A percentile compares a stretch with the other conserved stretches of the same genome.
Conservation (phyloP, 2,797 vertebrate genomes). For the Hippopotamyrus pictus region DNA sequence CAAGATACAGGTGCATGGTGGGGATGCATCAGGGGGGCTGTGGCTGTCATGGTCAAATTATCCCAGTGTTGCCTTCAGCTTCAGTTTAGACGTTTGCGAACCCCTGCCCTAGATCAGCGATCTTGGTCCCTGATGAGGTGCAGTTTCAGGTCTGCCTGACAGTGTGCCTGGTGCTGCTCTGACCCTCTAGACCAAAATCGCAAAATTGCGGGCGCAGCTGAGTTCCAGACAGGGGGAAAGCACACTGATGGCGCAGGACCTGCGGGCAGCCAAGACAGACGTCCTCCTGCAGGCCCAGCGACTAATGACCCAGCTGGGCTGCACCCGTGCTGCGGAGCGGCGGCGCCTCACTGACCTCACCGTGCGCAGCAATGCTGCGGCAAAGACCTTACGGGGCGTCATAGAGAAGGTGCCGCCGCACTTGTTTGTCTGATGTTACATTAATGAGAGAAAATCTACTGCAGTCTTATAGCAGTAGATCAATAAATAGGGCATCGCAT, state of each 20-base stretch:
- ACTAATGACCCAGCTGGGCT: constrained; percentile 50
- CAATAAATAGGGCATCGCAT: not conserved
- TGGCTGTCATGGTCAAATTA: not conserved
- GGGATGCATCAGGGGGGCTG: not conserved
- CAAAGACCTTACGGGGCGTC: constrained; percentile 12
- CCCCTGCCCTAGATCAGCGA: not conserved
- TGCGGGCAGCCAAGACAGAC: constrained; percentile 45
- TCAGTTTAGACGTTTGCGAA: not conserved
- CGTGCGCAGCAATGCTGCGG: not conserved
- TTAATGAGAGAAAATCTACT: not conserved
- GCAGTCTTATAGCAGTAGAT: not conserved
- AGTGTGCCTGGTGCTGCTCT: not conserved
- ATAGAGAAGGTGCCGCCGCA: not conserved
- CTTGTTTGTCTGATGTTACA: not conserved
- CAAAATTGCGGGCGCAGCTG: constrained; percentile 44
- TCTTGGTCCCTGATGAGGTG: not conserved
- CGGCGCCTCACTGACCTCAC: constrained; percentile 47
- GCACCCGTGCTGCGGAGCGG: constrained; percentile 37
- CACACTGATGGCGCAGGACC: constrained; percentile 39
- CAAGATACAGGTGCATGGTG: constrained; percentile 62
- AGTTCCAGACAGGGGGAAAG: constrained; percentile 39
- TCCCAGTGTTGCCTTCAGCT: not conserved
- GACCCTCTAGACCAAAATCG: constrained; percentile 55
- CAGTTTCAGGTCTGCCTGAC: not conserved
- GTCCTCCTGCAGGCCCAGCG: constrained; percentile 47